phyloP scores from a whole-genome alignment of 2,888 invertebrate genomes.

The Coleophora flavipennella region DNA sequence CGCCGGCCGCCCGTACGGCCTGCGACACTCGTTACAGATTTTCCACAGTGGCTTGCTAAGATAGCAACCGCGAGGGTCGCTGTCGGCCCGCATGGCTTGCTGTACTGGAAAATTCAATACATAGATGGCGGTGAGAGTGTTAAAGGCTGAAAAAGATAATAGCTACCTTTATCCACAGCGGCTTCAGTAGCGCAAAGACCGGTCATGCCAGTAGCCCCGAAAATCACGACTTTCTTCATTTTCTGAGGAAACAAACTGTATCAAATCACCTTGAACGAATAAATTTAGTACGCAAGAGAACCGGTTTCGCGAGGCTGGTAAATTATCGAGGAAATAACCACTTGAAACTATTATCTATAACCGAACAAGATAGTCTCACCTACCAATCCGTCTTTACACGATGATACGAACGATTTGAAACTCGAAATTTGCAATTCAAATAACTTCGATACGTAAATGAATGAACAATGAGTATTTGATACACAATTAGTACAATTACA shows the following conservation, averaged over 20 bases:
- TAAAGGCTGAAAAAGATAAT: too few species aligned
- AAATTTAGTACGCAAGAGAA: not conserved
- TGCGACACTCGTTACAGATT: too few species aligned
- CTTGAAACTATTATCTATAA: slow-evolving; percentile 9
- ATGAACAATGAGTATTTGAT: too few species aligned
- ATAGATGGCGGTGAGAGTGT: too few species aligned
- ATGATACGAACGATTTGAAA: slow-evolving; percentile 1
- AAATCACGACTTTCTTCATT: slow-evolving; percentile 86
- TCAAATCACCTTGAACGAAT: too few species aligned
- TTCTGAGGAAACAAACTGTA: slow-evolving; percentile 8
- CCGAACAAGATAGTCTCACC: slow-evolving; percentile 1
- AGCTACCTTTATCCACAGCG: slow-evolving; percentile 86
- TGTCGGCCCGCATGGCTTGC: too few species aligned
- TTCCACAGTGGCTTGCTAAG: too few species aligned
- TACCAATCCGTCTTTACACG: not conserved
- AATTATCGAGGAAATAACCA: slow-evolving; percentile 3
- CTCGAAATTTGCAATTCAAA: slow-evolving; percentile 5
- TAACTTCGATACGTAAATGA: not conserved
- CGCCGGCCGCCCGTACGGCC: too few species aligned
- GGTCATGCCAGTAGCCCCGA: slow-evolving; percentile 88
- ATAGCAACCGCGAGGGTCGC: too few species aligned
- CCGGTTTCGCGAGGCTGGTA: slow-evolving; percentile 3
- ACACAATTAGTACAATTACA: too few species aligned
- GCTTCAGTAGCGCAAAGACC: slow-evolving; percentile 84
- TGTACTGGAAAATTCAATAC: too few species aligned